phyloP scores from a whole-genome alignment of 2,888 invertebrate species.

The Lasioglossum marginatum region DNA sequence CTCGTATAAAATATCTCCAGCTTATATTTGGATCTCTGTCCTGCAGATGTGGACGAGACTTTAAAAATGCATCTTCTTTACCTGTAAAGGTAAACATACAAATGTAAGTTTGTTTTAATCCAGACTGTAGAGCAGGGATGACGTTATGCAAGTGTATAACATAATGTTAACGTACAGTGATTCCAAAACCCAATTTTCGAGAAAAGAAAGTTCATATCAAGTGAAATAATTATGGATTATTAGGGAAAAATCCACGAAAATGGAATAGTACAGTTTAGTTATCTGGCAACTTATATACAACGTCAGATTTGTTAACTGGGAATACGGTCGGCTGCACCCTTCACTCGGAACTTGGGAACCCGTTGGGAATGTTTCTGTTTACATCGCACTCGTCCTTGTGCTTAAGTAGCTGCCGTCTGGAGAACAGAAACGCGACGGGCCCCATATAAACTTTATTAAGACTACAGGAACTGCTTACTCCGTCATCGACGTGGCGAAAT shows the following conservation, averaged over 20 bases:
- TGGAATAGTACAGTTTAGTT: neutral
- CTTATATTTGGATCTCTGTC: neutral
- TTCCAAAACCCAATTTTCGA: neutral
- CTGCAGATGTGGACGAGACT: neutral
- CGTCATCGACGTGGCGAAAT: slow-evolving; percentile 18
- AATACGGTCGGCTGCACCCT: slow-evolving; percentile 26
- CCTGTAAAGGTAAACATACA: slow-evolving; percentile 16
- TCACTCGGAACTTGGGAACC: slow-evolving; percentile 26
- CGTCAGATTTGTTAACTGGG: neutral
- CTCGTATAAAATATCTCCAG: neutral
- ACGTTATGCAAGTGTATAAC: neutral
- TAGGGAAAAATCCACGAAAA: neutral
- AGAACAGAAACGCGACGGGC: slow-evolving; percentile 14
- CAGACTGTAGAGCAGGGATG: neutral
- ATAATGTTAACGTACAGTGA: neutral
- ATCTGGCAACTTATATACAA: neutral
- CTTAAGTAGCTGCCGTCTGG: slow-evolving; percentile 47
- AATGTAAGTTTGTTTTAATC: neutral
- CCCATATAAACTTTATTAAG: slow-evolving; percentile 51
- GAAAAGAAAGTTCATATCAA: too few species aligned
- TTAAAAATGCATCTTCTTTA: neutral
- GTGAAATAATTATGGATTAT: neutral
- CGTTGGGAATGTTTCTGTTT: slow-evolving; percentile 51
- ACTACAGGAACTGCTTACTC: slow-evolving; percentile 36
- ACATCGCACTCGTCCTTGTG: slow-evolving; percentile 49